Conservation (phyloP, 2,113 vertebrate species). For the zebrafish (Danio rerio) region DNA sequence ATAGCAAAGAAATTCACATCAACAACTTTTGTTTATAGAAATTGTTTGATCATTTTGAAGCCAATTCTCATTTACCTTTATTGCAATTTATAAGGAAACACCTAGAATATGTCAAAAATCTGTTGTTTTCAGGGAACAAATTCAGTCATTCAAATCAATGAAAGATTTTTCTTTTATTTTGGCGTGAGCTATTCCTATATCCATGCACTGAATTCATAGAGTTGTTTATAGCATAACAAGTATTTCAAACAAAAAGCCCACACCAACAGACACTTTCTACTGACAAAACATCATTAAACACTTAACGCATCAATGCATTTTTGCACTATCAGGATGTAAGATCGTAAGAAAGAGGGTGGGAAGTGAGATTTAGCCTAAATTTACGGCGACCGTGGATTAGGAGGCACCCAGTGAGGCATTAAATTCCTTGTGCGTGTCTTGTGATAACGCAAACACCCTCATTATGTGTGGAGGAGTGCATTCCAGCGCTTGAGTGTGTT, state of each 20-base stretch:
- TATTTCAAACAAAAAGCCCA: background rate
- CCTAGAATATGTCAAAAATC: background rate
- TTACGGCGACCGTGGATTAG: slow-evolving; percentile 21
- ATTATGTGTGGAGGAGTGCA: slow-evolving; percentile 42
- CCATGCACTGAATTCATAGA: background rate
- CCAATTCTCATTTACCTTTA: background rate
- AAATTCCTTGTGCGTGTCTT: slow-evolving; percentile 28
- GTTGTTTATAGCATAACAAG: background rate
- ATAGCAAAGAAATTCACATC: background rate
- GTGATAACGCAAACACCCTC: slow-evolving; percentile 21
- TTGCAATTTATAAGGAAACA: background rate
- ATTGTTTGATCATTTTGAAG: background rate
- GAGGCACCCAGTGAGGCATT: slow-evolving; percentile 29
- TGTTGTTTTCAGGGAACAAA: background rate
- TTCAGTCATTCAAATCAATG: background rate
- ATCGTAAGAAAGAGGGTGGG: background rate
- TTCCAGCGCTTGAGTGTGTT: slow-evolving; percentile 25
- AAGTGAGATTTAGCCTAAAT: slow-evolving; percentile 31
- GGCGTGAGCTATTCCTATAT: background rate
- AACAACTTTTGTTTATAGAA: background rate
- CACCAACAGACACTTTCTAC: slow-evolving; percentile 1
- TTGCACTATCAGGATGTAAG: background rate
- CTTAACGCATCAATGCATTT: slow-evolving; percentile 12
- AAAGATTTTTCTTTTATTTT: background rate
- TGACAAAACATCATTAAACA: slow-evolving; percentile 9